Conservation (phyloP, 2,113 vertebrate genomes). For the Isurus oxyrinchus region DNA sequence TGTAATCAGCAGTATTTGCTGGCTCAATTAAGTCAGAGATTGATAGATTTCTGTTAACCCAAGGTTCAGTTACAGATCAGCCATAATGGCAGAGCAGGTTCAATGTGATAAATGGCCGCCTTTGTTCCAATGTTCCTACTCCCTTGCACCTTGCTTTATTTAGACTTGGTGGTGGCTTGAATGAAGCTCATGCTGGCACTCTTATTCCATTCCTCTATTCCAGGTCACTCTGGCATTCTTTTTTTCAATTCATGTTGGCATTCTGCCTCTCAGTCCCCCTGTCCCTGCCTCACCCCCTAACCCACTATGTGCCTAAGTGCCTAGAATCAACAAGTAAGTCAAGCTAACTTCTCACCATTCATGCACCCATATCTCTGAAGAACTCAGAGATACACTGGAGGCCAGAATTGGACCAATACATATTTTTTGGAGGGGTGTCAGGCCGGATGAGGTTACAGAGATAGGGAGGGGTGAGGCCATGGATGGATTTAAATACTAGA, state of each 20-base stretch:
- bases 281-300: neutral
- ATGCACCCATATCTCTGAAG: neutral
- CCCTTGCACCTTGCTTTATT: neutral
- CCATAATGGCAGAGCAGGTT: too few species aligned
- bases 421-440: too few species aligned
- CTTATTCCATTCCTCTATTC: neutral
- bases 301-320: neutral
- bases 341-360: neutral
- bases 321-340: too few species aligned
- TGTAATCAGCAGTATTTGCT: too few species aligned
- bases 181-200: neutral
- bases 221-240: neutral
- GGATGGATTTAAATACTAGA: neutral
- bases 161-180: neutral
- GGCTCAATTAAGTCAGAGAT: too few species aligned
- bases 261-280: neutral
- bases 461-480: neutral
- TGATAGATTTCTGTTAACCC: too few species aligned
- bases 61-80: too few species aligned
- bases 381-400: neutral
- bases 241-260: neutral
- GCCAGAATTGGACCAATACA: neutral
- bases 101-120: neutral
- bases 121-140: neutral
- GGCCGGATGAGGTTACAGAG: neutral